A percentile compares a stretch with the other conserved stretches of the same genome.
Evolutionary conservation across 2,797 vertebrate genomes (phyloP).

Genomic region (Anas flavirostris): DNA sequence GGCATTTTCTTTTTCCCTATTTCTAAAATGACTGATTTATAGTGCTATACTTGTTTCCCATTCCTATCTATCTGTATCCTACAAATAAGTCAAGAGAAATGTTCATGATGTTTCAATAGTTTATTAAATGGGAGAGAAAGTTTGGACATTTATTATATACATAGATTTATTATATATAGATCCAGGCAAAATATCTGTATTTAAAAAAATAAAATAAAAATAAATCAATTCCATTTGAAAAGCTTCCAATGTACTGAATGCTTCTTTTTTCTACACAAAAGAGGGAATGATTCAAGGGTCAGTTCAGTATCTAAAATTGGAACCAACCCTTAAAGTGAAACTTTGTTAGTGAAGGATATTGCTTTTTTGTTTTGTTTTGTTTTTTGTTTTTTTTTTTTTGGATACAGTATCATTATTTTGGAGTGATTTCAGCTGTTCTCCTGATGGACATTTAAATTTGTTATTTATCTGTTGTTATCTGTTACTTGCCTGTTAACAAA

Average conservation of each 20-base stretch:
- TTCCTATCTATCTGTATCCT: background rate
- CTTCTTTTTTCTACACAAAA: background rate
- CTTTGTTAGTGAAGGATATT: background rate
- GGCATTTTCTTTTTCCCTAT: background rate
- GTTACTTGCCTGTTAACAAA: no score
- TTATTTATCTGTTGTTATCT: no score
- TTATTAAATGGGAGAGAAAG: background rate
- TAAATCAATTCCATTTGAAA: background rate
- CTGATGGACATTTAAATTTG: no score
- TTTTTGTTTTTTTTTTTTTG: background rate
- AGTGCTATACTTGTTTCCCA: background rate
- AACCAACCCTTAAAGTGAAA: background rate
- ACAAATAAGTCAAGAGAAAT: background rate
- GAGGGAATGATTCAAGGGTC: background rate
- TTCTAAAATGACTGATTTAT: background rate
- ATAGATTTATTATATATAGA: background rate
- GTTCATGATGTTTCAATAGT: background rate
- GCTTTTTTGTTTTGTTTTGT: accelerated
- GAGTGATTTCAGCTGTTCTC: background rate
- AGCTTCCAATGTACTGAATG: background rate
- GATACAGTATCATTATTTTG: background rate
- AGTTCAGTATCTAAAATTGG: background rate
- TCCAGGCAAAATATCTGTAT: background rate
- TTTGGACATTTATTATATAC: background rate
- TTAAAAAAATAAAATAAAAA: background rate